Percentiles rank a stretch among this genome's conserved stretches.
Conservation (phyloP, 2,113 vertebrate species). For the Phrynocephalus versicolor region DNA sequence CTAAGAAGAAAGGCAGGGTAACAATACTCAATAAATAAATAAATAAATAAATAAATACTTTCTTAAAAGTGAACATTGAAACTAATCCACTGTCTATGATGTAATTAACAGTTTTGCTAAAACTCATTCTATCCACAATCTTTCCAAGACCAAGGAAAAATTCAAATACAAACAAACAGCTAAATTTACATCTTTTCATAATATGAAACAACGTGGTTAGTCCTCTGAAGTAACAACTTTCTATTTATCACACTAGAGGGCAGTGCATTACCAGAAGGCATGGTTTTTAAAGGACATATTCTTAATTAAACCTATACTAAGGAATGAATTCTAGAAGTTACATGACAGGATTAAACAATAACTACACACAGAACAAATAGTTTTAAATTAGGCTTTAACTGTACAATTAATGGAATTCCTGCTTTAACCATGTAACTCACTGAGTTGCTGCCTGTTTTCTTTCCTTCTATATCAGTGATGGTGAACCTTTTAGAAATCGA, state of each 20-base stretch:
- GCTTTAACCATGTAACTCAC: too few relatives aligned
- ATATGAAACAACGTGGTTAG: not conserved
- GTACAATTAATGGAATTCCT: too few relatives aligned
- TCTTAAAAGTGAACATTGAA: too few relatives aligned
- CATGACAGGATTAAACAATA: not conserved
- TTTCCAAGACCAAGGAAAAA: not conserved
- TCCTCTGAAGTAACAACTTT: not conserved
- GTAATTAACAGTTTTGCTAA: accelerated
- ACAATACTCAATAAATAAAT: too few relatives aligned
- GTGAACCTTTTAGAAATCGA: too few relatives aligned
- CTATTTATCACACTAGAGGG: conserved; percentile 68
- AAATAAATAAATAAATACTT: too few relatives aligned
- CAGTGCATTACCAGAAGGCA: conserved; percentile 57
- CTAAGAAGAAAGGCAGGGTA: too few relatives aligned
- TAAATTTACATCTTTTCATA: not conserved
- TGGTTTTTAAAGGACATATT: not conserved
- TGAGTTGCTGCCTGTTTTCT: too few relatives aligned
- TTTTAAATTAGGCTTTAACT: not conserved
- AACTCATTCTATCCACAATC: not conserved
- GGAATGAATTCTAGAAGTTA: not conserved
- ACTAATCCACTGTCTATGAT: too few relatives aligned
- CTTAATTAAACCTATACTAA: not conserved
- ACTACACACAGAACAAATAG: not conserved
- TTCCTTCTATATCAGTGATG: too few relatives aligned
- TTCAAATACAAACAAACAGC: not conserved